A percentile compares a stretch with the other conserved stretches of the same genome.
Conservation (phyloP, 2,888 invertebrate species). For the Phanerotoma sp. region DNA sequence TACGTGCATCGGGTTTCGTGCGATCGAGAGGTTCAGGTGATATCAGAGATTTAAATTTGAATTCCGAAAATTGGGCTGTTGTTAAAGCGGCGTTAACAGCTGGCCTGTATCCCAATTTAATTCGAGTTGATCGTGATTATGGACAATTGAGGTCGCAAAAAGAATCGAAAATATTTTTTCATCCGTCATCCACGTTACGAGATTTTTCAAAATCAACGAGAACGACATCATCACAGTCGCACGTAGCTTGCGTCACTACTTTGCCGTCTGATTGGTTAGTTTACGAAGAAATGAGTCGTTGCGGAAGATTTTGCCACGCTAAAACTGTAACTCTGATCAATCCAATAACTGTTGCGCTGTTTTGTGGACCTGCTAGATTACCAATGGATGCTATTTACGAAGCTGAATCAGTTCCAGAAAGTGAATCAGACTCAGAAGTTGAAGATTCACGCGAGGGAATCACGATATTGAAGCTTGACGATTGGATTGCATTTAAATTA, state of each 20-base stretch:
- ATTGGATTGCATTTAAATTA: slow-evolving; percentile 73
- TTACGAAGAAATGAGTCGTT: slow-evolving; percentile 81
- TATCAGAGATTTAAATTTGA: slow-evolving; percentile 77
- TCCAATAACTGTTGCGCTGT: slow-evolving; percentile 76
- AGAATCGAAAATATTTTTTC: slow-evolving; percentile 65
- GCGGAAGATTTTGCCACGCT: slow-evolving; percentile 69
- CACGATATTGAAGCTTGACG: slow-evolving; percentile 67
- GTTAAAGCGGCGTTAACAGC: slow-evolving; percentile 87
- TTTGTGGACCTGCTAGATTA: slow-evolving; percentile 71
- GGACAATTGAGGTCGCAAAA: slow-evolving; percentile 67
- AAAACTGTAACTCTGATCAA: slow-evolving; percentile 81
- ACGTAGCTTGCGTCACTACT: slow-evolving; percentile 54
- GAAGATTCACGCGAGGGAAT: slow-evolving; percentile 59
- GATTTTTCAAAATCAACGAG: slow-evolving; percentile 50
- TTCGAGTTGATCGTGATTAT: slow-evolving; percentile 69
- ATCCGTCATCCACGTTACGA: slow-evolving; percentile 65
- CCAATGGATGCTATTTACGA: slow-evolving; percentile 59
- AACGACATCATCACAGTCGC: slow-evolving; percentile 48
- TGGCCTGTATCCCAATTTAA: slow-evolving; percentile 88
- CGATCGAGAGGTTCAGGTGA: slow-evolving; percentile 65
- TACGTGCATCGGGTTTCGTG: slow-evolving; percentile 75
- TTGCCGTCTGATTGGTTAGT: slow-evolving; percentile 82
- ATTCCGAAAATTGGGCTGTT: slow-evolving; percentile 86
- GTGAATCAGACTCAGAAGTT: slow-evolving; percentile 60
- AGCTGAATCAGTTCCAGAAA: slow-evolving; percentile 53